Conservation (phyloP, 2,888 invertebrate genomes). For the Drosophila tripunctata region DNA sequence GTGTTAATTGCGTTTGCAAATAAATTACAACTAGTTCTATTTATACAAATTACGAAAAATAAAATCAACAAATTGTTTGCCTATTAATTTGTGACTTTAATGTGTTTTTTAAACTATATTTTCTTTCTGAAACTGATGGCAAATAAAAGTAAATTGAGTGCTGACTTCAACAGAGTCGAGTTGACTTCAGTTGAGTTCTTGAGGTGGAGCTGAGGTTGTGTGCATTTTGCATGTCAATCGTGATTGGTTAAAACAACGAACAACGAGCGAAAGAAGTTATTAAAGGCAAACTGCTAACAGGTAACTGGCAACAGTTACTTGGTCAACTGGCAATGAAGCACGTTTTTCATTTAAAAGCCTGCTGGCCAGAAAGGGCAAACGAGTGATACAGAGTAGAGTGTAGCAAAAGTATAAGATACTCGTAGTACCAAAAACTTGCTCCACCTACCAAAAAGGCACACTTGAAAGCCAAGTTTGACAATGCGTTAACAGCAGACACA, state of each 20-base stretch:
- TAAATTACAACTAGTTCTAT: constrained; percentile 26
- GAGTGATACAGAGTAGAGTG: constrained; percentile 26
- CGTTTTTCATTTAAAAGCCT: constrained; percentile 71
- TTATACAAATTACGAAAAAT: constrained; percentile 13
- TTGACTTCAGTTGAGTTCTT: not conserved
- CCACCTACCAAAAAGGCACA: constrained; percentile 47
- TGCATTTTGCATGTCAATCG: constrained; percentile 74
- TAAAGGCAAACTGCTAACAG: constrained; percentile 30
- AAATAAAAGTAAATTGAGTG: constrained; percentile 29
- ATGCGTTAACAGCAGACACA: constrained; percentile 58
- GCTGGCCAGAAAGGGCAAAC: constrained; percentile 47
- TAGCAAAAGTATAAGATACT: not conserved
- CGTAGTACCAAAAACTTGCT: constrained; percentile 15
- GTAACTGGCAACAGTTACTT: constrained; percentile 22
- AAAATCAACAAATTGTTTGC: not conserved
- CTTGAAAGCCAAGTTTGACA: constrained; percentile 56
- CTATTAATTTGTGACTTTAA: no score
- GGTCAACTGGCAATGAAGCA: constrained; percentile 54
- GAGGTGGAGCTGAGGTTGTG: constrained; percentile 23
- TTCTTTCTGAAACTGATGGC: constrained; percentile 26
- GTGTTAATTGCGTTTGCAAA: constrained; percentile 29
- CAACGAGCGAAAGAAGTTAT: constrained; percentile 27
- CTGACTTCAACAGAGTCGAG: not conserved
- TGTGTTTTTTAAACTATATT: no score
- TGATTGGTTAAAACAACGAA: constrained; percentile 53